phyloP scores from a whole-genome alignment of 2,113 vertebrate species.

The Oenanthe melanoleuca region DNA sequence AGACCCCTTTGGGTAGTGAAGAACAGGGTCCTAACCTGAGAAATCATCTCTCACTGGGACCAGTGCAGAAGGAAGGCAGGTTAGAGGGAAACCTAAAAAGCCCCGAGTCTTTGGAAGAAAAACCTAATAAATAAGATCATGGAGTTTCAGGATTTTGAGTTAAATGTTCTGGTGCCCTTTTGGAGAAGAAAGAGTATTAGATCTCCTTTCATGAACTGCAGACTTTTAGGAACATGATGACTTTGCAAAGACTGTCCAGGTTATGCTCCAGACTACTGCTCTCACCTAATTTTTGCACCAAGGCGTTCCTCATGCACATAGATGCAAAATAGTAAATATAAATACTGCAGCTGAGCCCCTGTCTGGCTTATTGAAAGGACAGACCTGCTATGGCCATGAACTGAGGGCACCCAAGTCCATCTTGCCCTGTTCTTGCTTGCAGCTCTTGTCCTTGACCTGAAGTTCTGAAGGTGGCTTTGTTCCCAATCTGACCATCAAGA shows the following conservation, averaged over 20 bases:
- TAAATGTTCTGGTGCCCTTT: background rate
- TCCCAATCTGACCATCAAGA: background rate
- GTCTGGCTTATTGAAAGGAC: background rate
- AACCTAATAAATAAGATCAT: background rate
- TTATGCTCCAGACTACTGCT: background rate
- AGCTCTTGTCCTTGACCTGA: rapidly evolving
- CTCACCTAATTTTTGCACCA: rapidly evolving
- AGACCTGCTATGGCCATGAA: rapidly evolving
- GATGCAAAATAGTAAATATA: rapidly evolving
- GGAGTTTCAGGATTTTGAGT: background rate
- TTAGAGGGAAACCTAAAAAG: background rate
- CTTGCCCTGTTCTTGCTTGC: rapidly evolving
- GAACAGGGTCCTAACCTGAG: background rate
- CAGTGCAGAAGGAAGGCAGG: background rate
- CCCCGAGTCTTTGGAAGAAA: background rate
- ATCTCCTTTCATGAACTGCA: rapidly evolving
- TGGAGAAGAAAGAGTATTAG: background rate
- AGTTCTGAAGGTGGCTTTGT: background rate
- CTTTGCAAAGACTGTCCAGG: background rate
- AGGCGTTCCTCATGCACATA: background rate
- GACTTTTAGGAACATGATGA: background rate
- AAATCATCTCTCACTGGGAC: background rate
- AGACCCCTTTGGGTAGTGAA: background rate
- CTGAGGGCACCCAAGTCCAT: background rate
- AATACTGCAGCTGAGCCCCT: background rate